Base-by-base conservation (phyloP, 2,888 invertebrate genomes). In the Pharmacophagus antenor region DNA sequence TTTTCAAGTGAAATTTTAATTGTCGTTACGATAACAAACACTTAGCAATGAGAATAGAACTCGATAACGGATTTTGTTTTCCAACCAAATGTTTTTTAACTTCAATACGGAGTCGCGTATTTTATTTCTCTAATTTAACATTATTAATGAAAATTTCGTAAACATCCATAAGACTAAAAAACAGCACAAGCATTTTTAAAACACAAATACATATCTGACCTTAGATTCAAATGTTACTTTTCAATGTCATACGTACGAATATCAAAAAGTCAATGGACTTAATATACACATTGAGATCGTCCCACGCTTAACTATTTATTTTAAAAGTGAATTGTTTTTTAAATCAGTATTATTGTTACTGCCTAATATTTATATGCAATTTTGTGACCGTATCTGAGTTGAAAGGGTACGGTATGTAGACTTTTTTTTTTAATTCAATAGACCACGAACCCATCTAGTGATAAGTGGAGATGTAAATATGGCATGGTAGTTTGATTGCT, bases 11-110 rank as follows among this genome's bases (percentile, higher is more conserved):
- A 50, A 27, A 50, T 18, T 31, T 18, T 31, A 31, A 50, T 50
- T 50, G 50, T 31, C 4, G 31, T 21, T 37, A 12, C 31, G 50
- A 50, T 50, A 50, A 50, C 20, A 50, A 50, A 50, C 7, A 31
- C 20, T n/a, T 50, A 31, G 18, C 50, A 3, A 27, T 31, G 17
- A 31, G 31, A 50, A 15, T 15, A 46, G 4, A 25, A 17, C 10
- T n/a, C 21, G 41, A n/a, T 51, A 20, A 20, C 15, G 17, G 3
- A 37, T 18, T 50, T 37, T 51, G n/a, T 51, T 47, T 12, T 31
- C 31, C 10, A 31, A 3, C 3, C 8, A 7, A 47, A 47, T 23
- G 20, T 23, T 47, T 47, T 47, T n/a, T n/a, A 47, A 15, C 23
- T 23, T 23, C 15, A 10, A 23, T 15, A 8, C 23, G 7, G 3